phyloP scores from a whole-genome alignment of 1,140 invertebrate genomes.

The Sitophilus oryzae region DNA sequence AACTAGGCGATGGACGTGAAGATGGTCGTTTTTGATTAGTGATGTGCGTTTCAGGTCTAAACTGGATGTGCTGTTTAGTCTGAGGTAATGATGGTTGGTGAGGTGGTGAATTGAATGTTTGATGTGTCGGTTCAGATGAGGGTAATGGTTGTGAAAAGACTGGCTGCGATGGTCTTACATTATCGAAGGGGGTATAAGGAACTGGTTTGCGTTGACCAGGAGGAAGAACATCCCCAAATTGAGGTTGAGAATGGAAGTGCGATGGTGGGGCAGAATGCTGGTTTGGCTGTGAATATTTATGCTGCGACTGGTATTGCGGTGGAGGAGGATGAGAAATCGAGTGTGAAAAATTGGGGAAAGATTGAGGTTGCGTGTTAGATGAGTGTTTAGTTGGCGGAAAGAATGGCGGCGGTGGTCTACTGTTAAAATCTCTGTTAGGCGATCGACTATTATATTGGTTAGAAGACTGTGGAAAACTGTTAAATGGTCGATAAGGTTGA shows the following conservation, averaged over 20 bases:
- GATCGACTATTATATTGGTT: constrained; percentile 24
- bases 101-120: constrained; percentile 42
- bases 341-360: constrained; percentile 31
- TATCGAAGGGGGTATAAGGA: constrained; percentile 38
- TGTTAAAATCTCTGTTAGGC: constrained; percentile 19
- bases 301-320: constrained; percentile 23
- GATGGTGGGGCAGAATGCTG: constrained; percentile 23
- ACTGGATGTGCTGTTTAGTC: constrained; percentile 33
- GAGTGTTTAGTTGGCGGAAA: constrained; percentile 29
- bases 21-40: constrained; percentile 39
- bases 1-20: constrained; percentile 6
- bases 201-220: constrained; percentile 43
- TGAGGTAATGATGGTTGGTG: constrained; percentile 35
- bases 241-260: constrained; percentile 33
- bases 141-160: constrained; percentile 14
- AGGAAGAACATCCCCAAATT: constrained; percentile 11
- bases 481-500: constrained; percentile 42
- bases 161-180: constrained; percentile 24
- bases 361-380: constrained; percentile 13
- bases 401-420: constrained; percentile 35
- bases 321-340: constrained; percentile 28
- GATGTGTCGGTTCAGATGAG: constrained; percentile 18
- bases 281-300: constrained; percentile 17
- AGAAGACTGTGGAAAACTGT: constrained; percentile 37
- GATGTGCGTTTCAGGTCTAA: constrained; percentile 43